phyloP scores from a whole-genome alignment of 1,140 invertebrate species.

The Drusus annulatus region DNA sequence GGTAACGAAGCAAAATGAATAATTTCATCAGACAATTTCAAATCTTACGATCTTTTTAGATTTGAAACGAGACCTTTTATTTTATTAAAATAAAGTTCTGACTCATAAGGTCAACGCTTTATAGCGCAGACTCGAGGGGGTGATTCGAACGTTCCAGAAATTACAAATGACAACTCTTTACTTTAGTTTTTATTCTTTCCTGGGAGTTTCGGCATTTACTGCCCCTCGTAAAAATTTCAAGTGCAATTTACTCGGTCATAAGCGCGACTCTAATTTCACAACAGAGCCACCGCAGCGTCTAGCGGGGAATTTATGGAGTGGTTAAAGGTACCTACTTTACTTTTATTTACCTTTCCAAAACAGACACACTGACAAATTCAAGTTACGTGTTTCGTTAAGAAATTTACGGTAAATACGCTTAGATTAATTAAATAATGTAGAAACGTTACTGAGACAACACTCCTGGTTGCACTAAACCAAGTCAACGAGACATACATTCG shows the following conservation, averaged over 20 bases:
- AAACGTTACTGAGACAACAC: no score
- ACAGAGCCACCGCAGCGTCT: background rate
- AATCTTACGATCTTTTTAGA: no score
- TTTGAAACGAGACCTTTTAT: no score
- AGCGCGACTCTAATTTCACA: constrained; percentile 1
- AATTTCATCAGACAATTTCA: no score
- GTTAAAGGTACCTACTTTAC: background rate
- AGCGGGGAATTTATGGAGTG: background rate
- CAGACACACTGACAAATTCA: background rate
- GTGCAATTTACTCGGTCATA: constrained; percentile 11
- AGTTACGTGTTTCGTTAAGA: no score
- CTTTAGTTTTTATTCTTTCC: background rate
- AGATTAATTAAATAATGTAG: no score
- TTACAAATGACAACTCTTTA: constrained; percentile 8
- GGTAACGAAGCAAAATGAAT: no score
- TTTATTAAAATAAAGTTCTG: background rate
- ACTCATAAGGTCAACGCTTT: background rate
- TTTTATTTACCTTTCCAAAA: background rate
- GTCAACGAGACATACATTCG: no score
- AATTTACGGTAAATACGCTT: no score
- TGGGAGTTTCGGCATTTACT: constrained; percentile 7
- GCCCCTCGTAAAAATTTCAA: constrained; percentile 6
- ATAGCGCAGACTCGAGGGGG: background rate
- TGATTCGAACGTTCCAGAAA: background rate
- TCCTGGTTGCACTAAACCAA: no score